Conservation (phyloP, 2,888 invertebrate species). For the Leucophora obtusa region DNA sequence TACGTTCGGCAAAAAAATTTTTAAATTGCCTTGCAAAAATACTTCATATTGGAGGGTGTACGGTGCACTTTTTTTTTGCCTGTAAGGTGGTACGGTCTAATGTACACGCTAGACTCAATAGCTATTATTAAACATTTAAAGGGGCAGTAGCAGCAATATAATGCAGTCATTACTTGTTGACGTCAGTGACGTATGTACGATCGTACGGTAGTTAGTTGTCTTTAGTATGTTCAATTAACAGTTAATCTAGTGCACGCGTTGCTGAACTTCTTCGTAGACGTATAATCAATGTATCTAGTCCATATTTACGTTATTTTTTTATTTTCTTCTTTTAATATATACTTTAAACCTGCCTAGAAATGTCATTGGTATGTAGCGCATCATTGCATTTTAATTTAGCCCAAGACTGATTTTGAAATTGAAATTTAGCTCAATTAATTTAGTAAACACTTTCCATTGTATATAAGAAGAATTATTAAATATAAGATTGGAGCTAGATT, state of each 20-base stretch:
- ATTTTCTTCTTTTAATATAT: too few species aligned
- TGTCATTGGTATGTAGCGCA: slow-evolving; percentile 54
- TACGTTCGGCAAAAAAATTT: too few species aligned
- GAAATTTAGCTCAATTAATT: slow-evolving; percentile 15
- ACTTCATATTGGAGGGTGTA: too few species aligned
- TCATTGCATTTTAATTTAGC: slow-evolving; percentile 43
- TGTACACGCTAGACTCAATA: slow-evolving; percentile 35
- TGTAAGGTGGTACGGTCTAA: too few species aligned
- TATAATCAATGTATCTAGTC: slow-evolving; percentile 17
- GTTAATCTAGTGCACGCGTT: slow-evolving; percentile 53
- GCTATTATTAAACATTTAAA: slow-evolving; percentile 41
- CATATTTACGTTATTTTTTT: slow-evolving; percentile 18
- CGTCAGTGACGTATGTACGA: slow-evolving; percentile 8
- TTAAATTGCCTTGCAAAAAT: too few species aligned
- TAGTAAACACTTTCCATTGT: slow-evolving; percentile 32
- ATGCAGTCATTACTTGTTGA: slow-evolving; percentile 21
- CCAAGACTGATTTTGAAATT: slow-evolving; percentile 42
- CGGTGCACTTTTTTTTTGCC: too few species aligned
- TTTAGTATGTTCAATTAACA: slow-evolving; percentile 29
- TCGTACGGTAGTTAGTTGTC: slow-evolving; percentile 4
- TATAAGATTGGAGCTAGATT: too few species aligned
- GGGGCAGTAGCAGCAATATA: slow-evolving; percentile 1
- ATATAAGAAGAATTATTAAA: slow-evolving; percentile 2
- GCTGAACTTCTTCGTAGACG: slow-evolving; percentile 33
- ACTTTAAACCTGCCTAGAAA: slow-evolving; percentile 39